Conservation (phyloP, 2,797 vertebrate genomes). For the Mormyrops attenuatus region DNA sequence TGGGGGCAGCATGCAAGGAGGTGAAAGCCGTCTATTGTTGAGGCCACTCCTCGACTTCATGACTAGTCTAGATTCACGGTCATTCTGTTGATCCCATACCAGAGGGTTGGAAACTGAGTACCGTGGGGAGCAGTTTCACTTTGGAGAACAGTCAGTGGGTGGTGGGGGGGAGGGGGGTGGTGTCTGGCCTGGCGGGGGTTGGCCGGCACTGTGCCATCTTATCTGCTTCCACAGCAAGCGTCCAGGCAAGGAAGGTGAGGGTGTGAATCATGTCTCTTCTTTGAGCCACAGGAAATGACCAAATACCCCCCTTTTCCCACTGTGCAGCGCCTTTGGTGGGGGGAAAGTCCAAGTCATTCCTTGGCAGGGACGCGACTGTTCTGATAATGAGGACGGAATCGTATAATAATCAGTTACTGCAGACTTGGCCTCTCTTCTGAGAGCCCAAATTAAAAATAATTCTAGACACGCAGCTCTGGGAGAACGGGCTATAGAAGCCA, state of each 20-base stretch:
- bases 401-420: conserved; percentile 39
- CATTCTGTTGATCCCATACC: neutral
- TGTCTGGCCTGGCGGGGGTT: neutral
- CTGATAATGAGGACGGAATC: conserved; percentile 49
- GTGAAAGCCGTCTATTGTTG: neutral
- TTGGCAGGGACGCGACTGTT: conserved; percentile 35
- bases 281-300: conserved; percentile 34
- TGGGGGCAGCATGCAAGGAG: neutral
- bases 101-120: neutral
- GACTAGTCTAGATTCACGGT: neutral
- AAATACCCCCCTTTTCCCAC: conserved; percentile 37
- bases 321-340: conserved; percentile 26
- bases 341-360: conserved; percentile 28
- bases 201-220: neutral
- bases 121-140: neutral
- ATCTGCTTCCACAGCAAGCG: neutral
- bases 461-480: conserved; percentile 38
- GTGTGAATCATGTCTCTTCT: conserved; percentile 32
- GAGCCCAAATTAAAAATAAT: conserved; percentile 48
- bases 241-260: conserved; percentile 29
- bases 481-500: conserved; percentile 44
- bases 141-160: neutral
- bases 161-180: neutral
- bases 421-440: conserved; percentile 42
- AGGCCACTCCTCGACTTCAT: neutral